Evolutionary conservation across 2,888 invertebrate genomes (phyloP).

Genomic region (Brassicogethes aeneus): DNA sequence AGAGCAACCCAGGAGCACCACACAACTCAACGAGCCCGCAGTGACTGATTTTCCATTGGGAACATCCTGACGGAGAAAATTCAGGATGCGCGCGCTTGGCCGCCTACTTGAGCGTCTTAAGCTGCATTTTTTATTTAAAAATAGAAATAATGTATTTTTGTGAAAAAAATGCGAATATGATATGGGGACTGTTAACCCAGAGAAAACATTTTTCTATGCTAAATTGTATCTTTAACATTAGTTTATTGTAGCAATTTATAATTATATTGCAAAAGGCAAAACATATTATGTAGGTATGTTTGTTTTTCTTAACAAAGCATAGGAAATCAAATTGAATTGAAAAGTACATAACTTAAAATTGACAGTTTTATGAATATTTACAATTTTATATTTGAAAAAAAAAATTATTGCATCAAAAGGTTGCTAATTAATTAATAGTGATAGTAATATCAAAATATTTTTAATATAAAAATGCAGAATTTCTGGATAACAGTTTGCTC

Average conservation of each 20-base stretch:
- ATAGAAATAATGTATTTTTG: conserved; percentile 9
- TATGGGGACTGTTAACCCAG: neutral
- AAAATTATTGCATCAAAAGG: no score
- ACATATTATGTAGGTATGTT: neutral
- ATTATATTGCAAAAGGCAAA: neutral
- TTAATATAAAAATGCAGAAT: no score
- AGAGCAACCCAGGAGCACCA: conserved; percentile 42
- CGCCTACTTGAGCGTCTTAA: conserved; percentile 13
- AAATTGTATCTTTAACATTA: no score
- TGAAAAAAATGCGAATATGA: neutral
- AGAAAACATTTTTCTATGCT: neutral
- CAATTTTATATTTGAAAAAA: no score
- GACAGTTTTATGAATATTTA: neutral
- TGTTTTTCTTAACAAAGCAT: neutral
- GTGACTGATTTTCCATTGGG: conserved; percentile 33
- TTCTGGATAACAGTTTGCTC: no score
- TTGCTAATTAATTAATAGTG: no score
- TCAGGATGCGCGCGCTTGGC: conserved; percentile 21
- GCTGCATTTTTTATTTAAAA: conserved; percentile 21
- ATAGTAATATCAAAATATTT: no score
- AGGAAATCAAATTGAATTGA: neutral
- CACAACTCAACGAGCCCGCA: conserved; percentile 42
- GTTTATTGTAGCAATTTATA: neutral
- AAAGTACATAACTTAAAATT: neutral
- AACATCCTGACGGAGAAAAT: conserved; percentile 15